phyloP scores from a whole-genome alignment of 2,113 vertebrate genomes.

The Corythoichthys intestinalis region DNA sequence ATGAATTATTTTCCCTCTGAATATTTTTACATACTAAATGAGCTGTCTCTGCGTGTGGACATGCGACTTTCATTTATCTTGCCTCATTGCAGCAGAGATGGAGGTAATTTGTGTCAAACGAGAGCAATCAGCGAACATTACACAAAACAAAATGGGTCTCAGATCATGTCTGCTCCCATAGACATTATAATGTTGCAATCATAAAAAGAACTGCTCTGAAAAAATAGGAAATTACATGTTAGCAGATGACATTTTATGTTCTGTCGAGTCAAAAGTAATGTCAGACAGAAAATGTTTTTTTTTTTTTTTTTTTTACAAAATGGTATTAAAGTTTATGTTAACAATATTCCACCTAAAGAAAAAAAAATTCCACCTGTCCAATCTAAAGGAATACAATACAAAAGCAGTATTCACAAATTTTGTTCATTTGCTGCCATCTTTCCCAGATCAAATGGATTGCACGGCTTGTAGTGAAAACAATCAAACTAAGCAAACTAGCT shows the following conservation, averaged over 20 bases:
- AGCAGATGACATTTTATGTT: slow-evolving; percentile 25
- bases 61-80: slow-evolving; percentile 27
- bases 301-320: not conserved
- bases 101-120: slow-evolving; percentile 46
- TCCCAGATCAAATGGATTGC: too few relatives aligned
- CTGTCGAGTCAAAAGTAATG: slow-evolving; percentile 10
- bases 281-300: not conserved
- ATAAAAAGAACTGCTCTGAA: slow-evolving; percentile 27
- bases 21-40: slow-evolving; percentile 48
- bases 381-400: slow-evolving; percentile 16
- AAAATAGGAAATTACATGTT: slow-evolving; percentile 46
- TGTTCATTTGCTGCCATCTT: too few relatives aligned
- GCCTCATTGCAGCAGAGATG: slow-evolving; percentile 30
- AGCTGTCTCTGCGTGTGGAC: slow-evolving; percentile 32
- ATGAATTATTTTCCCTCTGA: slow-evolving; percentile 27
- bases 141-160: slow-evolving; percentile 36
- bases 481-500: too few relatives aligned
- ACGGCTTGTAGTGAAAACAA: too few relatives aligned
- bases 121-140: slow-evolving; percentile 32
- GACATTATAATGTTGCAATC: slow-evolving; percentile 46
- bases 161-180: slow-evolving; percentile 13
- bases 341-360: not conserved
- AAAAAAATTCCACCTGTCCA: not conserved
- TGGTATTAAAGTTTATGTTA: not conserved
- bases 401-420: not conserved